These are phyloP conservation scores for Bungarus multicinctus DNA, from an alignment of 2,113 vertebrate genomes.

Conservation along the genomic window DNA sequence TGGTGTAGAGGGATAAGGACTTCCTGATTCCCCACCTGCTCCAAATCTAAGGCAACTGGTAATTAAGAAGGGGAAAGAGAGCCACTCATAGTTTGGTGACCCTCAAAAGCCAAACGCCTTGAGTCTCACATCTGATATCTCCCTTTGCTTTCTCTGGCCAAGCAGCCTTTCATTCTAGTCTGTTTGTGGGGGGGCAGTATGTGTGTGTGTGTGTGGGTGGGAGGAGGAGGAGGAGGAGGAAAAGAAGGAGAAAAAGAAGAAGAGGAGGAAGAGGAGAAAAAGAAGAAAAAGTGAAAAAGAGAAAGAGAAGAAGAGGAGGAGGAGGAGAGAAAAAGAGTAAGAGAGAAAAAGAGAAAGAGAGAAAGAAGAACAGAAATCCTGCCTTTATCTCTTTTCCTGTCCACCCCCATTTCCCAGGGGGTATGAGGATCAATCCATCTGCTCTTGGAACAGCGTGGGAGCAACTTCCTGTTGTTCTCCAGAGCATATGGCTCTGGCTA, in stretches of 20 bases:
- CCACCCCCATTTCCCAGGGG: neutral
- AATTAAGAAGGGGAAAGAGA: neutral
- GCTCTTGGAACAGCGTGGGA: neutral
- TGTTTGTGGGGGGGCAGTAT: too few species aligned
- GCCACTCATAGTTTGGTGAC: neutral
- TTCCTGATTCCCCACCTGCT: neutral
- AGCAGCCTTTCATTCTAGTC: neutral
- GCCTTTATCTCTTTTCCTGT: neutral
- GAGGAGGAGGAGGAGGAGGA: too few species aligned
- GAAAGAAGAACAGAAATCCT: neutral
- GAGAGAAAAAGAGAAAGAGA: too few species aligned
- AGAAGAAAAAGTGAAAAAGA: too few species aligned
- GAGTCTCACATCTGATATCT: neutral
- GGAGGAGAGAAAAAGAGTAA: too few species aligned
- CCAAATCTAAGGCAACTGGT: neutral
- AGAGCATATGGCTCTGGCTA: neutral
- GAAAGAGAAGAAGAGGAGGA: too few species aligned
- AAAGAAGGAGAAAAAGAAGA: rapidly evolving
- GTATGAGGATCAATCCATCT: neutral
- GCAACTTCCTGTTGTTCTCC: neutral
- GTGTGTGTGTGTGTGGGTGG: too few species aligned
- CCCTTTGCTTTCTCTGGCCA: too few species aligned
- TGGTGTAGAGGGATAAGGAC: neutral
- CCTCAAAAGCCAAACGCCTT: too few species aligned
- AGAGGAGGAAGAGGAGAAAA: too few species aligned